phyloP scores from a whole-genome alignment of 2,797 vertebrate genomes.

The Picus viridis region DNA sequence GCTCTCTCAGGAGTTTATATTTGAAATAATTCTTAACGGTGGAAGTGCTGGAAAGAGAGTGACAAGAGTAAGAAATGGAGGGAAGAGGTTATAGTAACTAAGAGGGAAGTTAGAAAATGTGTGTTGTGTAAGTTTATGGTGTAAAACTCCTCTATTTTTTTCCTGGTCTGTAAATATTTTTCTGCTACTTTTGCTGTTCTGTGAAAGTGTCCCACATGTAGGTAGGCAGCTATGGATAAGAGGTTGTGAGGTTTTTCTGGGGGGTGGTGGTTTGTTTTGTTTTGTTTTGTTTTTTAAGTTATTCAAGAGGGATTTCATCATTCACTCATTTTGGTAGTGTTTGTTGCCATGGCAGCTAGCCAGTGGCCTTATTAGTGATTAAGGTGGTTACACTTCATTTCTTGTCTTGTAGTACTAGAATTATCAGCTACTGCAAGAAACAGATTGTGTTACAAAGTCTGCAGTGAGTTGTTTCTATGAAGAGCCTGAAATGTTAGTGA shows the following conservation, averaged over 20 bases:
- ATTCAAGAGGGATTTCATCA: background rate
- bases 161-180: background rate
- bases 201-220: background rate
- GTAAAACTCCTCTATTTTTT: background rate
- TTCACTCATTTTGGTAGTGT: background rate
- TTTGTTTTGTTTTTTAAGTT: background rate
- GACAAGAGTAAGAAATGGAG: background rate
- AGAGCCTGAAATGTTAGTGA: background rate
- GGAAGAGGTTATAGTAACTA: background rate
- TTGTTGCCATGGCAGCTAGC: conserved; percentile 41
- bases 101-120: background rate
- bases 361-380: background rate
- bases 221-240: background rate
- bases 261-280: too few species aligned
- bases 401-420: background rate
- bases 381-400: background rate
- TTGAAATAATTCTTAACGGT: background rate
- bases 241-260: background rate
- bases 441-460: background rate
- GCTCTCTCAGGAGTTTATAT: background rate
- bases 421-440: background rate
- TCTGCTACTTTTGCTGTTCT: background rate
- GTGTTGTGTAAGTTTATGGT: background rate
- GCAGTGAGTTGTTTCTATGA: background rate
- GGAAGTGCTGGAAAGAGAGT: background rate